Evolutionary conservation across 2,113 vertebrate genomes (phyloP), one percentile per base, ranked within the genome.

Genomic region (Stegastes partitus): DNA sequence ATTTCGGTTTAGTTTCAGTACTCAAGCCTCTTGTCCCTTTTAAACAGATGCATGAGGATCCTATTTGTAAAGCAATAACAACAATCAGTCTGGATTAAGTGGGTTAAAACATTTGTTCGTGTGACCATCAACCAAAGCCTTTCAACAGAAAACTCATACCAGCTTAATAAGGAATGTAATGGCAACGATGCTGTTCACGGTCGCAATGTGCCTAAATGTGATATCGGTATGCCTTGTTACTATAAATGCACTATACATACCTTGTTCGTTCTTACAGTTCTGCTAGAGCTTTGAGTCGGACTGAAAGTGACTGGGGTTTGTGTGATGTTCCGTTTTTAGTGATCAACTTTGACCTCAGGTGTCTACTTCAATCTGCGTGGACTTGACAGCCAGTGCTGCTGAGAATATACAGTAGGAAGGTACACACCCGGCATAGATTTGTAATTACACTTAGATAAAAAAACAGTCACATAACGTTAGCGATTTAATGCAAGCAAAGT

Each of bases 291-390:
- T 63, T 74, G 65, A 86, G 67, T 55, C 70, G 55, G 63, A 87
- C 69, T 26, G 37, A 67, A 86, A 84, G 67, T 74, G 86, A 86
- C 64, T 66, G 71, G 47, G 70, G 82, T 87, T 84, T 76, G 39
- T 73, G 79, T 66, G 54, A 85, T 84, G 82, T 86, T 80, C 82
- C 81, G 85, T 85, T 89, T 90, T 87, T 85, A 85, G 88, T 85
- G 79, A 87, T 87, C 86, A 88, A 77, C 84, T 90, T 82, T 92
- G 86, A 91, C 88, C 88, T 79, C 64, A 22, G 31, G 77, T 88
- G 89, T 91, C 87, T 57, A 56, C 74, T 87, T 68, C 64, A 83
- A 91, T 91, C 87, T 85, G 50, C 22, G 15, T n/a, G 50, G 72
- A 81, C 12, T 55, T 77, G 74, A 87, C n/a, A 82, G 77, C 19